A percentile compares a stretch with the other conserved stretches of the same genome.
Conservation (phyloP, 1,140 invertebrate genomes). For the Macrostomum lignano region DNA sequence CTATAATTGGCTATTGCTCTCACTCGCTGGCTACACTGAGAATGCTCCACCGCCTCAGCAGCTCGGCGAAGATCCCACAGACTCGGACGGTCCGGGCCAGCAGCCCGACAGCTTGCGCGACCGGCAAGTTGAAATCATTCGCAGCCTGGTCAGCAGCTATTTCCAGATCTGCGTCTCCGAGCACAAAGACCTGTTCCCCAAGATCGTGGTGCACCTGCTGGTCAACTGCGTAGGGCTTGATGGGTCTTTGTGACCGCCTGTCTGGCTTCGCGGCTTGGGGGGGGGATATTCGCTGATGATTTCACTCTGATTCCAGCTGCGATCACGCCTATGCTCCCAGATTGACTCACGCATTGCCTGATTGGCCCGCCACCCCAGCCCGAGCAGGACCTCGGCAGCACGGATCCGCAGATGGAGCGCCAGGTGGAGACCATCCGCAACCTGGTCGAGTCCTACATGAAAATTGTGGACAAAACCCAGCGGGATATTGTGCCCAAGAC, state of each 20-base stretch:
- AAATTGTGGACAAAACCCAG: slow-evolving; percentile 92
- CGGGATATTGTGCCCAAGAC: slow-evolving; percentile 87
- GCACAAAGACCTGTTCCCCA: slow-evolving; percentile 71
- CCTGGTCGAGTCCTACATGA: slow-evolving; percentile 96
- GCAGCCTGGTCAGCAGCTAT: slow-evolving; percentile 83
- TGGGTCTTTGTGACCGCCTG: too few relatives aligned
- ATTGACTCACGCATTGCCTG: too few relatives aligned
- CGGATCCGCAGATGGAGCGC: slow-evolving; percentile 84
- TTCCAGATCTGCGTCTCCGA: slow-evolving; percentile 94
- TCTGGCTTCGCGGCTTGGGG: too few relatives aligned
- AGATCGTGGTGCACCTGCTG: slow-evolving; percentile 80
- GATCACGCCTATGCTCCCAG: too few relatives aligned
- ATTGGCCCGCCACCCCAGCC: too few relatives aligned
- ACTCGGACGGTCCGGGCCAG: too few relatives aligned
- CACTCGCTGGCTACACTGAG: too few relatives aligned
- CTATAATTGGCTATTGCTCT: too few relatives aligned
- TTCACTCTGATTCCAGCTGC: too few relatives aligned
- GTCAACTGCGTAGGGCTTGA: slow-evolving; percentile 47
- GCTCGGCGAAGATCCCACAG: too few relatives aligned
- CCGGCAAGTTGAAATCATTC: slow-evolving; percentile 77
- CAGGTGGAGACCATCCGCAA: slow-evolving; percentile 97
- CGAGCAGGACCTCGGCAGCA: slow-evolving; percentile 36
- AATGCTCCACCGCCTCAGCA: too few relatives aligned
- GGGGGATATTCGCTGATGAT: too few relatives aligned
- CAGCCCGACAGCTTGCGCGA: slow-evolving; percentile 82